These are phyloP conservation scores for Stigmatopora argus DNA, from an alignment of 2,113 vertebrate genomes.

Conservation along the genomic window DNA sequence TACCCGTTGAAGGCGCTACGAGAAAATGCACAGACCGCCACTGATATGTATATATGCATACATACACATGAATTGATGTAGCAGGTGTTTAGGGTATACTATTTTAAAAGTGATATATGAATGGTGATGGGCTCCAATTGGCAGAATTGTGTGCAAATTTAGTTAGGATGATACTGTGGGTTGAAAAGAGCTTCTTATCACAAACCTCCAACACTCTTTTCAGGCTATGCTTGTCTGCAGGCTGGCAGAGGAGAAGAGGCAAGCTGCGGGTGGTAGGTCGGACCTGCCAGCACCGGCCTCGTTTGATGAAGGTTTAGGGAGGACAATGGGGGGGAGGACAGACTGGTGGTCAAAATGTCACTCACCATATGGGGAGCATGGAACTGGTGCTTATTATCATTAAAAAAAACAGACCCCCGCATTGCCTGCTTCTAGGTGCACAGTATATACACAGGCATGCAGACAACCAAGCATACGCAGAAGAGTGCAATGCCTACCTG, in stretches of 20 bases:
- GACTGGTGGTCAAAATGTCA: conserved; percentile 21
- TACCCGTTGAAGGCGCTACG: too few relatives aligned
- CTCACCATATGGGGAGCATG: conserved; percentile 32
- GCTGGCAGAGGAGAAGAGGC: conserved; percentile 51
- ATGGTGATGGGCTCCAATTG: not conserved
- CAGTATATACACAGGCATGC: conserved; percentile 6
- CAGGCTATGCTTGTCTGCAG: conserved; percentile 12
- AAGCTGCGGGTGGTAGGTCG: conserved; percentile 41
- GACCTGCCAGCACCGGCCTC: conserved; percentile 33
- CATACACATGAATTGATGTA: too few relatives aligned
- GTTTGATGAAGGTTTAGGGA: conserved; percentile 13
- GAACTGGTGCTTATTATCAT: conserved; percentile 1
- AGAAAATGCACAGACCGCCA: too few relatives aligned
- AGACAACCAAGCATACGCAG: not conserved
- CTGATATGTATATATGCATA: too few relatives aligned
- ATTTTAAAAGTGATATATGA: not conserved
- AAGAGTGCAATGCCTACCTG: conserved; percentile 71
- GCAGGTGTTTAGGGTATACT: too few relatives aligned
- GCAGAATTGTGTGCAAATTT: not conserved
- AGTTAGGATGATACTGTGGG: not conserved
- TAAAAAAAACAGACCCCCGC: conserved; percentile 8
- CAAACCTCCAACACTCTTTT: conserved; percentile 17
- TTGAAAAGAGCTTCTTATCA: conserved; percentile 21
- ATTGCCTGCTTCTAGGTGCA: conserved; percentile 2
- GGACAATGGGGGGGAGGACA: conserved; percentile 21